Evolutionary conservation across 2,888 invertebrate species (phyloP).

Genomic region (Xylota segnis): DNA sequence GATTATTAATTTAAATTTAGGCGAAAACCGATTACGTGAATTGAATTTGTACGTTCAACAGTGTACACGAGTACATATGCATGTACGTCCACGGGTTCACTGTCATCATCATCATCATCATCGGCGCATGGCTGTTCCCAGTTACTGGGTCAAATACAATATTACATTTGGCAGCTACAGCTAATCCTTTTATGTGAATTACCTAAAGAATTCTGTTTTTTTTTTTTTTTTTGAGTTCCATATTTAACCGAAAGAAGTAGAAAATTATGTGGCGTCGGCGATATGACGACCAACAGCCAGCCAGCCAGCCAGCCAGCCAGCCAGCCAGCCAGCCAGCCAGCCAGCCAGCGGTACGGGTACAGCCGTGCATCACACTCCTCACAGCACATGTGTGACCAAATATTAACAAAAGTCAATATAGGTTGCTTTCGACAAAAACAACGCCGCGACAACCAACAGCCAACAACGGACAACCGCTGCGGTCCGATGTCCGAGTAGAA

Average conservation of each 20-base stretch:
- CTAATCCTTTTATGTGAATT: slow-evolving; percentile 64
- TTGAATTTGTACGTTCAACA: slow-evolving; percentile 8
- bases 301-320: neutral
- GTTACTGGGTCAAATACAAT: slow-evolving; percentile 57
- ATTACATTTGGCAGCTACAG: slow-evolving; percentile 31
- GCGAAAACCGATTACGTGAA: slow-evolving; percentile 26
- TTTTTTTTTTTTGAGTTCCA: slow-evolving; percentile 33
- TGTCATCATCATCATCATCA: slow-evolving; percentile 8
- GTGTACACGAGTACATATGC: too few relatives aligned
- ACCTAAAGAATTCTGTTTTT: slow-evolving; percentile 24
- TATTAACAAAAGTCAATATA: slow-evolving; percentile 71
- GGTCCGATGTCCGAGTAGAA: slow-evolving; percentile 73
- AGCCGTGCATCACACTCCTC: slow-evolving; percentile 39
- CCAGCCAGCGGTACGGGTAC: neutral
- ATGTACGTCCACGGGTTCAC: neutral
- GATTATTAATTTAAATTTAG: slow-evolving; percentile 19
- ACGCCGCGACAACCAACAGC: slow-evolving; percentile 45
- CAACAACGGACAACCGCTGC: slow-evolving; percentile 50
- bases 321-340: slow-evolving; percentile 6
- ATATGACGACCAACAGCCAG: slow-evolving; percentile 39
- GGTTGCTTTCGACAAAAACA: slow-evolving; percentile 70
- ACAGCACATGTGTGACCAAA: slow-evolving; percentile 64
- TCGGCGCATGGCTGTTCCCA: slow-evolving; percentile 6
- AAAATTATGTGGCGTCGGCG: slow-evolving; percentile 75
- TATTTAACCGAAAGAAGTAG: slow-evolving; percentile 37